phyloP scores from a whole-genome alignment of 2,797 vertebrate genomes.

The Rhincodon typus region DNA sequence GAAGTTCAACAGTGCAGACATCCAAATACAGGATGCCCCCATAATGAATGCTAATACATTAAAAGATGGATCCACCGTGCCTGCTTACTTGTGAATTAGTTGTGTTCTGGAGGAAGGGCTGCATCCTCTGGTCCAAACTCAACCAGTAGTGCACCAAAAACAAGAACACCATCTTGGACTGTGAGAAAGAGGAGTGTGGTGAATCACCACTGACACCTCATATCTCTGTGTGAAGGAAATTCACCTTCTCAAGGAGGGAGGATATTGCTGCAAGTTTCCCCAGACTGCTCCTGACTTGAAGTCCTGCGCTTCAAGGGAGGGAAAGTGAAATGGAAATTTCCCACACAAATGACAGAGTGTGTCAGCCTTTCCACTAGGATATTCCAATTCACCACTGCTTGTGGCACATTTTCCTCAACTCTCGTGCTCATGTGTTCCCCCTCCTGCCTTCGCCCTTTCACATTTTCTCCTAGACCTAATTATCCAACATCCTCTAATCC shows the following conservation, averaged over 20 bases:
- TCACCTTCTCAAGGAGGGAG: neutral
- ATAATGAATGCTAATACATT: neutral
- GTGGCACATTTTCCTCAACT: neutral
- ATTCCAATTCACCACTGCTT: neutral
- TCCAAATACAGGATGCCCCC: neutral
- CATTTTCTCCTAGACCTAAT: neutral
- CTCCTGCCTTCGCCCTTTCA: neutral
- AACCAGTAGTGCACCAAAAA: neutral
- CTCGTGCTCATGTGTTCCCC: too few relatives aligned
- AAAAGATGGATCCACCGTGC: neutral
- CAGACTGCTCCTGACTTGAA: neutral
- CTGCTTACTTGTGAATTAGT: neutral
- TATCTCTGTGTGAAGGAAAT: neutral
- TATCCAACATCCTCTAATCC: neutral
- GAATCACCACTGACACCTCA: neutral
- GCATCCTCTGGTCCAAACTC: neutral
- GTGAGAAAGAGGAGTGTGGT: neutral
- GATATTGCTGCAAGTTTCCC: neutral
- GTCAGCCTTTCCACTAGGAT: neutral
- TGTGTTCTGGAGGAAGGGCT: neutral
- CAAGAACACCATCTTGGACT: neutral
- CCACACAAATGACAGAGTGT: neutral
- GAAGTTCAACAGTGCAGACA: neutral
- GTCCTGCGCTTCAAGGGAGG: neutral
- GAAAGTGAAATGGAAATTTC: neutral